Evolutionary conservation across 2,888 invertebrate genomes (phyloP), one percentile per base, ranked within the genome.

Genomic region (Biston betularia): DNA sequence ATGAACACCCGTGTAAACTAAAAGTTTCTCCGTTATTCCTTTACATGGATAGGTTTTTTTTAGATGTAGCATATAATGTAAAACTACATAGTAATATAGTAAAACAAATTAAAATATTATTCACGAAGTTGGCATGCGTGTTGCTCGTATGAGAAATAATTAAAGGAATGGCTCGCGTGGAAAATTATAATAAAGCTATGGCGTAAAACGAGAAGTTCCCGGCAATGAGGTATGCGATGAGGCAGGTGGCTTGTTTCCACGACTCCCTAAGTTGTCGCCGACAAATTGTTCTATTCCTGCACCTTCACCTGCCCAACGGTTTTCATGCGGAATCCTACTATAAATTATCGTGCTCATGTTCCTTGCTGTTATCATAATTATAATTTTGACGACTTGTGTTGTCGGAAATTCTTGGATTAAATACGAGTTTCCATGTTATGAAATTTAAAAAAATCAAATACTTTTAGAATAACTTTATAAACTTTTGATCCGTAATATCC

Each of bases 241-340:
- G 80, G 79, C 92, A 92, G 92, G 90, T 93, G 92, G 77, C 65
- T 67, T 79, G 81, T 86, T 92, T 91, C 83, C 91, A 91, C 89
- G 72, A 65, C 63, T 62, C 71, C 62, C 24, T n/a, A 75, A 77
- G 77, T 81, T 76, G 78, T 82, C 80, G 79, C 78, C 79, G 72
- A 80, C 81, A 86, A 88, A 88, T 85, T 87, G 83, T 86, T 83
- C 85, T 87, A 87, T 86, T 85, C 86, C 83, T 85, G 84, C 80
- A 75, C 7, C 76, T 75, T 80, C 88, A 89, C 85, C 89, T 89
- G 89, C 73, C 75, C 77, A 79, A 77, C 79, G 75, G 78, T 75
- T 74, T 73, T 78, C 46, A 50, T 50, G 34, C 46, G 6, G 40
- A 68, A 44, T 61, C 34, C 59, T 46, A 55, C 63, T 40, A 63